These are phyloP conservation scores for Pollenia amentaria DNA, from an alignment of 2,888 invertebrate genomes.

Conservation along the genomic window DNA sequence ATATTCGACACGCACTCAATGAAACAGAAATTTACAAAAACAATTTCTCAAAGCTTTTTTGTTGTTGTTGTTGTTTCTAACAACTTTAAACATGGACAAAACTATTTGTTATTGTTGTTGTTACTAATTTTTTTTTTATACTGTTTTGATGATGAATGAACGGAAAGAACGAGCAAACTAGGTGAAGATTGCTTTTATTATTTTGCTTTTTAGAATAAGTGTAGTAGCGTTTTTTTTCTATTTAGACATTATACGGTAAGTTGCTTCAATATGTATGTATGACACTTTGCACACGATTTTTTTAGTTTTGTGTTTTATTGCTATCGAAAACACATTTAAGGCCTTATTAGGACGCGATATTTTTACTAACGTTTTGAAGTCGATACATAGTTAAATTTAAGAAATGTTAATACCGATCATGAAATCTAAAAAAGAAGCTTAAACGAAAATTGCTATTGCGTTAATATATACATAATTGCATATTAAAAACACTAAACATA, in stretches of 20 bases:
- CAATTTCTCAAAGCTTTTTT: conserved; percentile 26
- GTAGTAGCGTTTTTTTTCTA: conserved; percentile 11
- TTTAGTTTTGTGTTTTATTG: conserved; percentile 39
- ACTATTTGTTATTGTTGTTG: conserved; percentile 37
- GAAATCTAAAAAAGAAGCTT: not conserved
- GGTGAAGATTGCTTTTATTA: conserved; percentile 62
- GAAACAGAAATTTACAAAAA: not conserved
- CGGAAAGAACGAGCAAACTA: conserved; percentile 50
- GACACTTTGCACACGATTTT: conserved; percentile 60
- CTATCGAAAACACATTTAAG: conserved; percentile 51
- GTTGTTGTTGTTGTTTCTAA: conserved; percentile 25
- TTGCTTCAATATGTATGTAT: conserved; percentile 38
- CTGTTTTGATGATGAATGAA: conserved; percentile 42
- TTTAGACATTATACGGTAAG: conserved; percentile 27
- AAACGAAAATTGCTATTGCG: too few relatives aligned
- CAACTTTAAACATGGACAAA: conserved; percentile 41
- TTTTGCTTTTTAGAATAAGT: conserved; percentile 28
- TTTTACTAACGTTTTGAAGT: conserved; percentile 27
- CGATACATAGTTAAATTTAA: not conserved
- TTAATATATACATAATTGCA: too few relatives aligned
- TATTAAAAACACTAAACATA: too few relatives aligned
- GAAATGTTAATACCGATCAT: conserved; percentile 9
- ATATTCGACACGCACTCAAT: not conserved
- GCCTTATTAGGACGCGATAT: conserved; percentile 65
- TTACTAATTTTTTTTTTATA: conserved; percentile 17